Percentiles rank a stretch among this genome's conserved stretches.
These are phyloP conservation scores for Drosophila ohnishii DNA, from an alignment of 1,140 invertebrate species.

Conservation along the genomic window DNA sequence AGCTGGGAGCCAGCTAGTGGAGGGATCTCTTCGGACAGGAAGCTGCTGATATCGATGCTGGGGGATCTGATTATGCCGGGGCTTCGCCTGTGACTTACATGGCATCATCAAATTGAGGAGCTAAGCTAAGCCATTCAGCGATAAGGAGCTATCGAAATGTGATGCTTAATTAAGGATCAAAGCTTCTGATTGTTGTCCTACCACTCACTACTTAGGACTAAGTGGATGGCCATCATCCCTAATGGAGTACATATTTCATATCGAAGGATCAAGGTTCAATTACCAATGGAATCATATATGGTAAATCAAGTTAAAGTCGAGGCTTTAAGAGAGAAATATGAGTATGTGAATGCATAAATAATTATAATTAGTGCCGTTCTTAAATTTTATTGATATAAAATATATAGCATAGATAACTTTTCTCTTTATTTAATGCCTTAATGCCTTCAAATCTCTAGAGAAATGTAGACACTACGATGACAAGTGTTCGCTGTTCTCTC, in stretches of 20 bases:
- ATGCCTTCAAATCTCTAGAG: neutral
- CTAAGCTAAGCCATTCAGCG: conserved; percentile 10
- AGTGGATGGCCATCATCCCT: neutral
- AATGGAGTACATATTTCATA: neutral
- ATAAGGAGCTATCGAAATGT: conserved; percentile 6
- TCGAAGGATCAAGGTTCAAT: neutral
- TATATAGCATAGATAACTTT: too few relatives aligned
- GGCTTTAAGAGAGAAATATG: neutral
- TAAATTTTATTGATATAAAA: too few relatives aligned
- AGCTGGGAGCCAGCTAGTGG: conserved; percentile 9
- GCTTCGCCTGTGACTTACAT: conserved; percentile 9
- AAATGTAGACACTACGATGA: neutral
- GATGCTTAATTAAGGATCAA: conserved; percentile 4
- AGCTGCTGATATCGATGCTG: conserved; percentile 35
- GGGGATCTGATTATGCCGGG: conserved; percentile 33
- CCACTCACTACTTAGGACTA: neutral
- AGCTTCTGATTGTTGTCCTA: neutral
- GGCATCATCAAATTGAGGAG: conserved; percentile 33
- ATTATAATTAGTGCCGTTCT: neutral
- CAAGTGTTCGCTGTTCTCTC: conserved; percentile 4
- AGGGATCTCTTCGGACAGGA: conserved; percentile 32
- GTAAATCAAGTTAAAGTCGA: neutral
- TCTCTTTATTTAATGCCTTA: too few relatives aligned
- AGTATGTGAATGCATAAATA: neutral
- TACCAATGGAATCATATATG: neutral